Evolutionary conservation across 2,888 invertebrate genomes (phyloP).

Genomic region (Ennomos fuscantarius): DNA sequence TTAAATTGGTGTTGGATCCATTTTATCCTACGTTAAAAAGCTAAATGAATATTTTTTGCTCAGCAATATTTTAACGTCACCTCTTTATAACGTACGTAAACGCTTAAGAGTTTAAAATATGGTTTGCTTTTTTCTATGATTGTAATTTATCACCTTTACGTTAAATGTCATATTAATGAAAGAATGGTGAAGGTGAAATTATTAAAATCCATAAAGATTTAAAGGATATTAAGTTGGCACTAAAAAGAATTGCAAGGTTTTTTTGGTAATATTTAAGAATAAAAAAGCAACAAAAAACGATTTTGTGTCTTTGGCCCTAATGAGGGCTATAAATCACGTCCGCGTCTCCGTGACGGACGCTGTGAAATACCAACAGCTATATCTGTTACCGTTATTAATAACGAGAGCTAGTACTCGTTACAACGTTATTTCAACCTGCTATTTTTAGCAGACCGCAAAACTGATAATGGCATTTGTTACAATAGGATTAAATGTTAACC

Average conservation of each 20-base stretch:
- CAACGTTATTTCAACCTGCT: constrained; percentile 29
- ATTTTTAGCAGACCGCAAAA: constrained; percentile 9
- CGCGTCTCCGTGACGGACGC: constrained; percentile 59
- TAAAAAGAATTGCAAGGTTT: too few relatives aligned
- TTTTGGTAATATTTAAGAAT: neutral
- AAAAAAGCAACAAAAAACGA: neutral
- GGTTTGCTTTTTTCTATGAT: too few relatives aligned
- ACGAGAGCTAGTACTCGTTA: constrained; percentile 31
- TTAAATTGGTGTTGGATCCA: constrained; percentile 22
- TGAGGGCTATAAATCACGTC: constrained; percentile 68
- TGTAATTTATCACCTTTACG: too few relatives aligned
- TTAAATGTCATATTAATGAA: too few relatives aligned
- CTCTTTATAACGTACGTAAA: neutral
- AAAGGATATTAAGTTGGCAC: too few relatives aligned
- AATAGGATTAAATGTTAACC: constrained; percentile 14
- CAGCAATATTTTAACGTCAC: neutral
- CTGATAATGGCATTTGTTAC: constrained; percentile 5
- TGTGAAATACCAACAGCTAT: constrained; percentile 55
- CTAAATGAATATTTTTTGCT: constrained; percentile 11
- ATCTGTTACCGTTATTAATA: constrained; percentile 53
- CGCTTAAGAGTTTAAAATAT: neutral
- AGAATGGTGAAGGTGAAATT: too few relatives aligned
- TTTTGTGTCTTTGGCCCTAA: constrained; percentile 45
- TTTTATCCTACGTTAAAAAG: constrained; percentile 22
- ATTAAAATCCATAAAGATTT: too few relatives aligned